Evolutionary conservation across 1,140 invertebrate genomes (phyloP).

Genomic region (Gonioctena quinquepunctata): DNA sequence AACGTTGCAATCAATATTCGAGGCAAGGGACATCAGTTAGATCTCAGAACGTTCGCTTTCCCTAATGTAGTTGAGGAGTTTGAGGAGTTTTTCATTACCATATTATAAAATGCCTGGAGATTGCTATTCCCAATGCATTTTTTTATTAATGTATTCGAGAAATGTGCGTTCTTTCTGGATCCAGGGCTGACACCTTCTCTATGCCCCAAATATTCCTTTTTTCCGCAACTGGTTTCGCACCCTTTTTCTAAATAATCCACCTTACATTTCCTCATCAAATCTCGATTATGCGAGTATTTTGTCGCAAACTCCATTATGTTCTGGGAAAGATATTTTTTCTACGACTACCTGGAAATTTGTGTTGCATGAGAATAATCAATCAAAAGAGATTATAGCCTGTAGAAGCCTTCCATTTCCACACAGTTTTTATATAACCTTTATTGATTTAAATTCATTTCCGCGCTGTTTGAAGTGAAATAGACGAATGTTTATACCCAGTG

Average conservation of each 20-base stretch:
- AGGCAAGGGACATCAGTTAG: no score
- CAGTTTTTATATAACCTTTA: no score
- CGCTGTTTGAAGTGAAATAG: no score
- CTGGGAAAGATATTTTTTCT: no score
- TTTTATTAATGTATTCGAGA: neutral
- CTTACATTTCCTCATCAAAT: neutral
- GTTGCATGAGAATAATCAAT: no score
- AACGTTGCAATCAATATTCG: neutral
- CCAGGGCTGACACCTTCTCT: neutral
- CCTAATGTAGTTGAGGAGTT: neutral
- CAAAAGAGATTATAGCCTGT: no score
- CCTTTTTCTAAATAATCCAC: neutral
- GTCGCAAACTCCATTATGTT: neutral
- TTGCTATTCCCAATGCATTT: neutral
- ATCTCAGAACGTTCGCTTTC: neutral
- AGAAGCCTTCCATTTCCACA: no score
- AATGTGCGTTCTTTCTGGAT: neutral
- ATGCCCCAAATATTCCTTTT: neutral
- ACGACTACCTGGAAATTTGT: no score
- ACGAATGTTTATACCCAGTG: no score
- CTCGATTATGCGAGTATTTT: neutral
- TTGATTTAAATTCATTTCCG: no score
- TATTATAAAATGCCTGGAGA: neutral
- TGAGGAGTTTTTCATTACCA: neutral
- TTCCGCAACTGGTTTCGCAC: neutral